Evolutionary conservation across 35 echinoderm and acorn worm species (phyloP), one percentile per base, ranked within the genome.

Genomic region (Heliocidaris tuberculata): DNA sequence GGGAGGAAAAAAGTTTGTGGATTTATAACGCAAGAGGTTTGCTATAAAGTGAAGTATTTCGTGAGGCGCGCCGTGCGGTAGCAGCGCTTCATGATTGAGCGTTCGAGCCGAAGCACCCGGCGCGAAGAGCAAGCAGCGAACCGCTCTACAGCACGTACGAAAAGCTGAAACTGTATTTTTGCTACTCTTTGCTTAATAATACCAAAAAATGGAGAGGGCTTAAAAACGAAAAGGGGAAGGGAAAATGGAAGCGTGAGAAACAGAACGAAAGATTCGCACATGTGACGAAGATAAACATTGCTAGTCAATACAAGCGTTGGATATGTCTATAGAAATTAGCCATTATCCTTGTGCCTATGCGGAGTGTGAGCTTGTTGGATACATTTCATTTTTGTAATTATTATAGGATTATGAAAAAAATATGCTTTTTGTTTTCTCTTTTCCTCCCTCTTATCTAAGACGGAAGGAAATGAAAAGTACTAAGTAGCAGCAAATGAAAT

Each of bases 311-410:
- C 24, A 17, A 16, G 30, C 11, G 15, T 3, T 31, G 87, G 31
- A 32, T 89, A 89, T 24, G 87, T 48, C 47, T 89, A 32, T 48
- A 89, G 31, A 89, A 47, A 89, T 89, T 89, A 48, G 47, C 87
- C 32, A 30, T 89, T 88, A 42, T 42, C 30, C 47, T 29, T 88
- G 29, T 42, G 31, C 86, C 19, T 16, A 47, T 89, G 35, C 21
- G 27, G 2, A 24, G 27, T n/a, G 31, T 89, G 87, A 15, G 87
- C 13, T 15, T 17, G 32, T 15, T 17, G 32, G 87, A 89, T 89
- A 32, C 32, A 89, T 89, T 89, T 89, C 87, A 89, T 47, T 89
- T 78, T 89, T 89, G 87, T 12, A 47, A n/a, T 89, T 89, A 89
- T 16, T 30, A n/a, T n/a, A 19, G 47, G 47, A 89, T 35, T 35